Percentiles rank a stretch among this genome's conserved stretches.
These are phyloP conservation scores for Dysidea cf. avara DNA, from an alignment of 37 sponge, comb jelly and placozoan genomes.

Conservation along the genomic window DNA sequence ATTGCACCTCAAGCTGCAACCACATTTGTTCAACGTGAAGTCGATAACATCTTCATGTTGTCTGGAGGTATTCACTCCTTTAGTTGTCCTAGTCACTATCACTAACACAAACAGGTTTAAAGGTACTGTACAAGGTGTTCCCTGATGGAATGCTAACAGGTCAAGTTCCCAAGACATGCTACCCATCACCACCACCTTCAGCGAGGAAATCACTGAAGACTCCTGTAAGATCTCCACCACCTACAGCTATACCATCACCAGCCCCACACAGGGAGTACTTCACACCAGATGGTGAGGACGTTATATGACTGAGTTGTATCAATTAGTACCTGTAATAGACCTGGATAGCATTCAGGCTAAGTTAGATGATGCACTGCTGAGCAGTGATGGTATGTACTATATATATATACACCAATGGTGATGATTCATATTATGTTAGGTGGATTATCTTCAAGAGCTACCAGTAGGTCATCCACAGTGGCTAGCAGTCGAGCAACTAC, in stretches of 20 bases:
- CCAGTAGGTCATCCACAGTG: too few species aligned
- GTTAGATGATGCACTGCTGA: constrained; percentile 57
- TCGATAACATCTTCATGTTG: constrained; percentile 96
- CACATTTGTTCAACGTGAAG: constrained; percentile 87
- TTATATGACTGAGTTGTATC: not conserved
- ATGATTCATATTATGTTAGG: not conserved
- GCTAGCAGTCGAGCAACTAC: too few species aligned
- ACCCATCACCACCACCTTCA: constrained; percentile 51
- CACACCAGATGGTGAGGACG: constrained; percentile 36
- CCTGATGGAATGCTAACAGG: constrained; percentile 86
- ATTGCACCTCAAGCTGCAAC: constrained; percentile 90
- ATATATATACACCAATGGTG: too few species aligned
- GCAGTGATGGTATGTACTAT: constrained; percentile 22
- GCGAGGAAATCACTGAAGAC: constrained; percentile 12
- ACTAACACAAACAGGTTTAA: constrained; percentile 59
- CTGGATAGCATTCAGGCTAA: constrained; percentile 40
- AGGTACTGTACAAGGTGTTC: constrained; percentile 79
- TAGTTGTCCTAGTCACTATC: not conserved
- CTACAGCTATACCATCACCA: not conserved
- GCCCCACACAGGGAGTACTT: constrained; percentile 32
- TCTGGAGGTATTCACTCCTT: constrained; percentile 86
- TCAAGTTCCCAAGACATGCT: constrained; percentile 59
- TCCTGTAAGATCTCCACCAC: not conserved
- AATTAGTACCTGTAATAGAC: constrained; percentile 26
- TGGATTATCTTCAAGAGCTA: too few species aligned